Base-by-base conservation (phyloP, 2,888 invertebrate species). In the Nomada ruficornis region DNA sequence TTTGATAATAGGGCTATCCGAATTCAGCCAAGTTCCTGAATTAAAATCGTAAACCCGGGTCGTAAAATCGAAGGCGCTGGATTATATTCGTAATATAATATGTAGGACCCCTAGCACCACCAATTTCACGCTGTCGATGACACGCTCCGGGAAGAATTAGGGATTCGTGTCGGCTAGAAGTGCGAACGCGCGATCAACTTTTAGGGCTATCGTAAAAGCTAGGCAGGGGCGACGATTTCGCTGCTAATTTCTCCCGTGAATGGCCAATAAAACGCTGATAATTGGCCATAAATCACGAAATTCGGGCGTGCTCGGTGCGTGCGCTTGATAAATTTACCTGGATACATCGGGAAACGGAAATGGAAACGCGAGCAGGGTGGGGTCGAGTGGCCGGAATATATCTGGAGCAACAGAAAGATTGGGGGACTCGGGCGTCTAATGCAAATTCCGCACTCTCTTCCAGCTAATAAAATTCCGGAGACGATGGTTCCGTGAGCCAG, bases 391-490 rank as follows among this genome's bases (percentile, higher is more conserved):
- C 47, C 57, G 23, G 62, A 59, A 52, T 65, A 59, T 67, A 80
- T 80, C 62, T 57, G 67, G 63, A 63, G 67, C 63, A 71, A 73
- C 60, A 57, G 59, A 74, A 78, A 60, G 74, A 71, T 44, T 10
- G 36, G 54, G 64, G 67, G 44, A 70, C 50, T 71, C 74, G 69
- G 77, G 84, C 75, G 80, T 81, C 81, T 81, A 78, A 89, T 89
- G 90, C 86, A 89, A 90, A 90, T 90, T 74, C 69, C 65, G 36
- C 36, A 47, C 57, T 57, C 55, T 68, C 87, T 90, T 91, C 89
- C 85, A 86, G 83, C 86, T 91, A 90, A 91, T 91, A 91, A 91
- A 91, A 90, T 89, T 89, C 86, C 74, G 71, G 54, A 79, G 74
- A 63, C 80, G 82, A 86, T 75, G 81, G 77, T 52, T 70, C 71